Base-by-base conservation (phyloP, 1,140 invertebrate species). In the Drosophila takahashii region DNA sequence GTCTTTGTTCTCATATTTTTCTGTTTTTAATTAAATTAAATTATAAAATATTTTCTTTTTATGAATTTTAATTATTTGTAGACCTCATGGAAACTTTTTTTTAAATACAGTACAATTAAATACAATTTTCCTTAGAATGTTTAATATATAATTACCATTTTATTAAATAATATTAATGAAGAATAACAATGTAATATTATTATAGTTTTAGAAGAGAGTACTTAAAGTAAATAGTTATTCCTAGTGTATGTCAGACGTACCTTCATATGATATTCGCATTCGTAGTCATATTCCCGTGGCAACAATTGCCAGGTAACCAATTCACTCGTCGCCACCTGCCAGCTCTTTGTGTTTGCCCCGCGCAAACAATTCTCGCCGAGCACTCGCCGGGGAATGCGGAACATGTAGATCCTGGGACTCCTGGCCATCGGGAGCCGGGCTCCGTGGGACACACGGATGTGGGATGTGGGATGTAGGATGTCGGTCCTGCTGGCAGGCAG, bases 301-400 rank as follows among this genome's bases (percentile, higher is more conserved):
- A 74, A 74, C 71, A 74, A 74, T 74, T 39, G 57, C 53, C 67
- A 32, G 53, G 66, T 59, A 72, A 45, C 29, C 54, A 39, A 39
- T 61, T 78, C 42, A 48, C 50, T 66, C 48, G 48, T 59, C 45
- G 53, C 70, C 61, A 53, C 48, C 54, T 60, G 62, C 11, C 54
- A 77, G 50, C 73, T 60, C 41, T 37, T 59, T 70, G 18, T 74
- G 79, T 83, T 83, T 78, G 59, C 59, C 32, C 67, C 29, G 36
- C 42, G 37, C 79, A 83, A 83, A 81, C 77, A 79, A 60, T 59
- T 71, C 57, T 62, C 34, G 34, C 15, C 57, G 34, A 54, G 44
- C 51, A 47, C 29, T 32, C 45, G 32, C 32, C n/a, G n/a, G 42
- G 22, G 44, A 36, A 56, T 26, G 13, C 18, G 71, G 42, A 11